Percentiles rank a stretch among this genome's conserved stretches.
These are phyloP conservation scores for Thera obeliscata DNA, from an alignment of 2,888 invertebrate genomes.

Conservation along the genomic window DNA sequence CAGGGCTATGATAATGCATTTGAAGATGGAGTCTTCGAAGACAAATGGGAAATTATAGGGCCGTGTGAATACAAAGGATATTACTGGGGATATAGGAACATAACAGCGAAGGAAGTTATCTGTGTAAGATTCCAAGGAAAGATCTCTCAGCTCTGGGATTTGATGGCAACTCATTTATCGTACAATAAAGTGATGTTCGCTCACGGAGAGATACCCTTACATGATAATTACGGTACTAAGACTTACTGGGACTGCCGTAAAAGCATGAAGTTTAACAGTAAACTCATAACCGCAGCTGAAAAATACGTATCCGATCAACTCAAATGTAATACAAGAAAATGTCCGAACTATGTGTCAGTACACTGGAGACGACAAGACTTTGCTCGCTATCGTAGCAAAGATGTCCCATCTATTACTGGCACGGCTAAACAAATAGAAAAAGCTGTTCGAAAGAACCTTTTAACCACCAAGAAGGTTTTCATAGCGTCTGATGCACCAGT, in stretches of 20 bases:
- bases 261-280: slow-evolving; percentile 94
- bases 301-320: slow-evolving; percentile 79
- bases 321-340: slow-evolving; percentile 57
- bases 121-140: slow-evolving; percentile 95
- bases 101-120: slow-evolving; percentile 86
- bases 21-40: slow-evolving; percentile 90
- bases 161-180: slow-evolving; percentile 77
- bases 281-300: slow-evolving; percentile 87
- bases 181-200: slow-evolving; percentile 87
- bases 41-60: slow-evolving; percentile 88
- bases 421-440: slow-evolving; percentile 90
- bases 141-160: slow-evolving; percentile 85
- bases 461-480: slow-evolving; percentile 83
- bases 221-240: slow-evolving; percentile 92
- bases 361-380: slow-evolving; percentile 97
- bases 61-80: slow-evolving; percentile 64
- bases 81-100: slow-evolving; percentile 90
- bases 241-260: slow-evolving; percentile 94
- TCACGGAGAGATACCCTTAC: slow-evolving; percentile 94
- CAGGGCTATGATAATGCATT: slow-evolving; percentile 95
- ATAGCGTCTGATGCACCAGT: slow-evolving; percentile 93
- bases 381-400: slow-evolving; percentile 87
- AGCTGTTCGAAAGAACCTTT: slow-evolving; percentile 81
- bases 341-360: slow-evolving; percentile 91
- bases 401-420: slow-evolving; percentile 91